Evolutionary conservation across 2,888 invertebrate genomes (phyloP), one percentile per base, ranked within the genome.

Genomic region (Bimastos eiseni): DNA sequence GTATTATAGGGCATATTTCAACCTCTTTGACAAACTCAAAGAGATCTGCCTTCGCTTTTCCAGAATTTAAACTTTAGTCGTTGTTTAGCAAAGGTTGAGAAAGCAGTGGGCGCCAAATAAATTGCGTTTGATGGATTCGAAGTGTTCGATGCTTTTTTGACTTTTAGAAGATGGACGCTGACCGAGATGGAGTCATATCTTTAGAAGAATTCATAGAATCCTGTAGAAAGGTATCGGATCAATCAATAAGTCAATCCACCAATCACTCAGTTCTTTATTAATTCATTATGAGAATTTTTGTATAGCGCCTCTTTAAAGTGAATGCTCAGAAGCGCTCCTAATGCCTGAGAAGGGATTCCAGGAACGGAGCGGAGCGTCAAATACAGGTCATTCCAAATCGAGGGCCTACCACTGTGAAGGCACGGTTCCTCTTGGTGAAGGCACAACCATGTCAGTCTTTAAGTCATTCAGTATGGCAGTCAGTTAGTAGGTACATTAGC

Each of bases 201-300:
- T 93, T 94, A 90, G 95, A 94, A 91, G 95, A 95, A 91, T 95
- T 95, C 91, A 94, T 95, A 94, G 94, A 95, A 89, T 93, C 94
- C 13, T 95, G 95, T 92, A 93, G 94, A 92, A 93, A 93, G 93
- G 95, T 94, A 70, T 11, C 24, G 19, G 21, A 49, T 21, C 24
- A 49, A 49, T 49, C 24, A 49, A 15, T 49, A 19, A 49, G 24
- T 21, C 49, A 49, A 49, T 49, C 49, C 19, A 49, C 24, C 24
- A 21, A 11, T n/a, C 49, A 49, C 1, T 24, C 8, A 49, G 3
- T 49, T 24, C 1, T 6, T 49, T 11, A 70, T 0, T 70, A 15
- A n/a, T 8, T 70, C 70, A 11, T 1, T 70, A n/a, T n/a, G n/a
- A n/a, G n/a, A n/a, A n/a, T n/a, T n/a, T n/a, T n/a, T n/a, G n/a